Base-by-base conservation (phyloP, 2,113 vertebrate species). In the Eudyptes chrysolophus region DNA sequence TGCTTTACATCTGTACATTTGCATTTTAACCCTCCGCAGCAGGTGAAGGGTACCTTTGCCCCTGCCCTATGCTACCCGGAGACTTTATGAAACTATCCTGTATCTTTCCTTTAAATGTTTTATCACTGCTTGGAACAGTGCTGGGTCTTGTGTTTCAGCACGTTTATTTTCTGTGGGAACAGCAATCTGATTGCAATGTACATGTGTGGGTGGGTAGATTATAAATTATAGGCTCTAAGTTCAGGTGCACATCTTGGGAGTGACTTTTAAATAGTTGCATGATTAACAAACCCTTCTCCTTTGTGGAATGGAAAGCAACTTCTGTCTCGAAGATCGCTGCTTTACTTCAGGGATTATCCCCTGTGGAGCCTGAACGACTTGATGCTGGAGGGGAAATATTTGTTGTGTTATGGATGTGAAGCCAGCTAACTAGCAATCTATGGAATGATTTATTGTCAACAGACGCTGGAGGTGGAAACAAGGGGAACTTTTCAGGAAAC, bases 121-220 rank as follows among this genome's bases (percentile, higher is more conserved):
- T 98, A 97, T 98, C 96, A 86, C 81, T 83, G 65, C 83, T 93
- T 96, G 94, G 97, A 98, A 96, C 89, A 93, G 94, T 91, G 91
- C 69, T 98, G 82, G 94, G 85, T 95, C 96, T 98, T 98, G 91
- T 97, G 97, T 97, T 98, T 96, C 80, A 75, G 92, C 95, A 93
- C 29, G 84, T 86, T 96, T 96, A 94, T 97, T 96, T 98, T 97
- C 97, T 98, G 97, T 98, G 97, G 96, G 98, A 98, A 98, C 95
- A 90, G 87, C 40, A 52, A 97, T 98, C 97, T 97, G 97, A 98
- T 97, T 98, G 97, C 98, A 97, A 80, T 94, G 93, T 84, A 84
- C 71, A 10, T 90, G 93, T 97, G 98, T 98, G 97, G 98, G 98
- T 96, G 98, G 97, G 94, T 97, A 97, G 97, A 97, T 98, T 98